Evolutionary conservation across 2,888 invertebrate genomes (phyloP), one percentile per base, ranked within the genome.

Genomic region (Synergus laeviventris): DNA sequence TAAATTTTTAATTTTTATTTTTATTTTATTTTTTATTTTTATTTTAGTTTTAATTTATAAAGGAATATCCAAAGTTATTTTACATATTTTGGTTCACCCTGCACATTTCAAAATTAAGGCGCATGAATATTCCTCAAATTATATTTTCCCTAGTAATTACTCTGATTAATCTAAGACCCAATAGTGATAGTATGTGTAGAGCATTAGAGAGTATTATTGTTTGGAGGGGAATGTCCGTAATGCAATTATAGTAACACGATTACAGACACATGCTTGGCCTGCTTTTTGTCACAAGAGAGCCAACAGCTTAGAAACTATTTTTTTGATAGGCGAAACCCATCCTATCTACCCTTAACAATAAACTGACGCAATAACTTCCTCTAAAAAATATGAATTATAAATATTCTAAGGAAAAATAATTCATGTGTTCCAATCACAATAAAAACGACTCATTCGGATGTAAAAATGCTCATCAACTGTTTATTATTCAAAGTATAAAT

Each of bases 221-320:
- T 82, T 74, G 78, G 76, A 78, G 77, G 79, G 80, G 79, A 61
- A 62, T 78, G 77, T 77, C 76, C 78, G 64, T 84, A 86, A 86
- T 81, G 78, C 78, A 84, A 86, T 87, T 86, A 87, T 81, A 81
- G 81, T 86, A 87, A 87, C 79, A 81, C 81, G 82, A 86, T 87
- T 87, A 86, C 76, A 38, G 76, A 74, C 76, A 74, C 66, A 61
- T 76, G 76, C 62, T 74, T 78, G 81, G 78, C 78, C 87, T 87
- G 87, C 75, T 84, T 84, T 87, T 82, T 83, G 83, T 86, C 86
- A 74, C 74, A 73, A 31, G 78, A 75, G 49, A 66, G 54, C 42
- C n/a, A 9, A 61, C 66, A 62, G 39, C 61, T 36, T n/a, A 9
- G 8, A 54, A 16, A 45, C 39, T 24, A 36, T 74, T 54, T 74